Conservation (phyloP, 2,888 invertebrate species). For the Cecidostiba fungosa region DNA sequence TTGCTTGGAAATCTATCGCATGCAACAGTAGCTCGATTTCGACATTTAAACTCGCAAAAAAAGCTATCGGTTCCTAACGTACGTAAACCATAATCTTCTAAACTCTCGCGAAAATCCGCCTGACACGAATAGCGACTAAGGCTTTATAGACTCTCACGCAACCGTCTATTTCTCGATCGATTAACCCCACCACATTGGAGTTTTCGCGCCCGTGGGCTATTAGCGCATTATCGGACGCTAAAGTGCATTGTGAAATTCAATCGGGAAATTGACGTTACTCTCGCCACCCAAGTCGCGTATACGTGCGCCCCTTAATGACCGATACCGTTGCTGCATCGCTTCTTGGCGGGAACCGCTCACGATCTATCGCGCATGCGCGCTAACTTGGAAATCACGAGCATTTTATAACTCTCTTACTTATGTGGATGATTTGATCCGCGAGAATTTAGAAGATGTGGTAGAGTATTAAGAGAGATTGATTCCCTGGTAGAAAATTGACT, state of each 20-base stretch:
- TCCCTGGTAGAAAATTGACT: neutral
- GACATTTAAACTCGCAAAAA: neutral
- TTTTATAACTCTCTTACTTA: neutral
- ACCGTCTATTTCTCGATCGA: neutral
- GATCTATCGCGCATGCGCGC: conserved; percentile 12
- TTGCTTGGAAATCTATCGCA: neutral
- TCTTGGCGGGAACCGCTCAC: neutral
- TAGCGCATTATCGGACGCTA: conserved; percentile 33
- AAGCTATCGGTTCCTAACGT: conserved; percentile 16
- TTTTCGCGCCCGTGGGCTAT: conserved; percentile 18
- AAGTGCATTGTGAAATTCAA: conserved; percentile 67
- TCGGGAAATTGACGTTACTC: conserved; percentile 65
- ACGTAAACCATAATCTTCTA: neutral
- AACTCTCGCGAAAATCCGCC: neutral
- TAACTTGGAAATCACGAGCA: conserved; percentile 19
- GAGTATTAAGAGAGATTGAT: neutral
- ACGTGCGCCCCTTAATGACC: conserved; percentile 67
- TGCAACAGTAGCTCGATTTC: neutral
- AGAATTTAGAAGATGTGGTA: neutral
- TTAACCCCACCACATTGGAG: conserved; percentile 11
- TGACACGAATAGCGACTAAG: neutral
- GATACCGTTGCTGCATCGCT: conserved; percentile 68
- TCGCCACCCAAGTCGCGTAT: conserved; percentile 62
- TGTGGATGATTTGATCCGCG: neutral
- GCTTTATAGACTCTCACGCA: neutral